Base-by-base conservation (phyloP, 2,888 invertebrate genomes). In the Masnerella sp. region DNA sequence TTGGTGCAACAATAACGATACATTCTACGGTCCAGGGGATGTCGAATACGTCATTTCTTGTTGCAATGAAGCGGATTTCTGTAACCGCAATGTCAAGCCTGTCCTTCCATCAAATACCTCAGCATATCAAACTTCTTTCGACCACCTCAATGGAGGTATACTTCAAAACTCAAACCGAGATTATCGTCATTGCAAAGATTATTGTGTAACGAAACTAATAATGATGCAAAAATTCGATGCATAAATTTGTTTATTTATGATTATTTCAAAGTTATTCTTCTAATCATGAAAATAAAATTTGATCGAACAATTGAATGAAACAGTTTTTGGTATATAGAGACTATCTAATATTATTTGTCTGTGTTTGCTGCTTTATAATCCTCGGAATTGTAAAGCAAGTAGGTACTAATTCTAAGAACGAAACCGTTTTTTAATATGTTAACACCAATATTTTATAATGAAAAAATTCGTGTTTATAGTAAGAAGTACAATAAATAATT, bases 31-130 rank as follows among this genome's bases (percentile, higher is more conserved):
- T 76, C 81, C 81, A 73, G 83, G 79, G 61, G 83, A 80, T 88
- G 92, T 92, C 90, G 91, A 91, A 85, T 92, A 92, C 90, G 91
- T 91, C 89, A 92, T 94, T 89, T 90, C 91, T 87, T 95, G 95
- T 92, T 95, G 95, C 91, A 91, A 92, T 87, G 89, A 92, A 85
- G 89, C 90, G 88, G 89, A 90, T 87, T 92, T 91, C 91, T 94
- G 94, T 92, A 95, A 95, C 89, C 90, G 89, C 84, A 89, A 90
- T 82, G 90, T 94, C 88, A 90, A 88, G 87, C 91, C 93, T 86
- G 89, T 83, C 61, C 83, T 88, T 69, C 79, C 80, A 77, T 75
- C 79, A 76, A 78, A 78, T 74, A 77, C 78, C 52, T 80, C 77
- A 59, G 79, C 80, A 45, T 78, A 79, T 69, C 79, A 77, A 75